Percentiles rank a stretch among this genome's conserved stretches.
Conservation (phyloP, 2,113 vertebrate species). For the Syrrhaptes paradoxus region DNA sequence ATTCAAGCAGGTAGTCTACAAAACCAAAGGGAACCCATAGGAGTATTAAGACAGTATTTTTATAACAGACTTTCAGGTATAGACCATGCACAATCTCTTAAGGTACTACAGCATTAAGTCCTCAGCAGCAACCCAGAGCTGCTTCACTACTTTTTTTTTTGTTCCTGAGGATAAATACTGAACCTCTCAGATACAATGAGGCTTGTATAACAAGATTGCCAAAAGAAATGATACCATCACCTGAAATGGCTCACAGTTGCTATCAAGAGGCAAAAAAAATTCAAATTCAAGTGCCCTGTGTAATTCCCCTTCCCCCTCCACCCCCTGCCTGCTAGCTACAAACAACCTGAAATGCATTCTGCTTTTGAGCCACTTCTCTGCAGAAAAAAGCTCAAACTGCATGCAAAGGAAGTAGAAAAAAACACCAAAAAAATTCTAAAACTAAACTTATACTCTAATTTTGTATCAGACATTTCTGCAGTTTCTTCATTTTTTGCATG, state of each 20-base stretch:
- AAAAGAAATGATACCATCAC: background rate
- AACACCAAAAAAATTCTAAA: conserved; percentile 5
- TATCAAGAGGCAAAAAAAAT: background rate
- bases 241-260: conserved; percentile 2
- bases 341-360: background rate
- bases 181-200: background rate
- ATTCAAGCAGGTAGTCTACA: background rate
- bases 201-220: background rate
- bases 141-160: background rate
- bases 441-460: background rate
- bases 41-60: background rate
- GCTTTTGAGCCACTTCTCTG: background rate
- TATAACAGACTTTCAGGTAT: background rate
- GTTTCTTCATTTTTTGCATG: background rate
- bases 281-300: background rate
- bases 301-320: background rate
- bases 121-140: background rate
- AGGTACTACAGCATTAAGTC: background rate
- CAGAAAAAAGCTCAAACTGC: conserved; percentile 26
- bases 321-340: background rate
- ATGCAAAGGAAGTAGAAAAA: conserved; percentile 47
- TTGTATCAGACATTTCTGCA: background rate
- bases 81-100: background rate
- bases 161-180: background rate
- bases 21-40: background rate